Evolutionary conservation across 2,113 vertebrate species (phyloP).

Genomic region (Megaceryle torquata): DNA sequence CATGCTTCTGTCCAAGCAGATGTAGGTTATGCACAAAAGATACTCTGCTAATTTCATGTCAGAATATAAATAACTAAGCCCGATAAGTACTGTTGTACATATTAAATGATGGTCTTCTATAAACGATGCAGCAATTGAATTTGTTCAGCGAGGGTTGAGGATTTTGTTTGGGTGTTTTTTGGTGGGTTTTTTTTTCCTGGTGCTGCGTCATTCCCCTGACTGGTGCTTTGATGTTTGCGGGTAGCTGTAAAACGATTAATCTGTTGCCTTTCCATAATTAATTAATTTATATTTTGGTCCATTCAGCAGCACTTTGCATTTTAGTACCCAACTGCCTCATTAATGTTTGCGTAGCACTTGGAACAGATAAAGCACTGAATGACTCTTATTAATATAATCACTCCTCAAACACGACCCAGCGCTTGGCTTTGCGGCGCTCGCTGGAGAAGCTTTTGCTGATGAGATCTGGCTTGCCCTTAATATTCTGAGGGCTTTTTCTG

Average conservation of each 20-base stretch:
- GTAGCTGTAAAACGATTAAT: neutral
- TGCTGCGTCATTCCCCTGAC: neutral
- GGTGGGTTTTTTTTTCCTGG: neutral
- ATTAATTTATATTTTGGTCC: constrained; percentile 41
- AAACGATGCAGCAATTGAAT: neutral
- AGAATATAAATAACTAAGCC: constrained; percentile 13
- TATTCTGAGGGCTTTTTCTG: accelerated
- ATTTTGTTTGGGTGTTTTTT: neutral
- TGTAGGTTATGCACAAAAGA: neutral
- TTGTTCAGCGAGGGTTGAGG: neutral
- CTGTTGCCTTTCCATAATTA: neutral
- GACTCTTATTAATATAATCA: neutral
- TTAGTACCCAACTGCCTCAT: neutral
- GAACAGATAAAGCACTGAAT: neutral
- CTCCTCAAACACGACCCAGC: neutral
- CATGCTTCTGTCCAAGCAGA: neutral
- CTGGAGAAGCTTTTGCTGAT: neutral
- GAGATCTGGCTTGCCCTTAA: neutral
- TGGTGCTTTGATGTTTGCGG: neutral
- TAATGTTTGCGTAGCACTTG: neutral
- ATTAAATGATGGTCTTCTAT: neutral
- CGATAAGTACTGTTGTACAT: neutral
- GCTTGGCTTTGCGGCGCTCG: accelerated
- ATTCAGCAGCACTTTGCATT: constrained; percentile 8
- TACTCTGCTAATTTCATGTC: neutral